Base-by-base conservation (phyloP, 23 tunicate genomes). In the Phallusia fumigata region DNA sequence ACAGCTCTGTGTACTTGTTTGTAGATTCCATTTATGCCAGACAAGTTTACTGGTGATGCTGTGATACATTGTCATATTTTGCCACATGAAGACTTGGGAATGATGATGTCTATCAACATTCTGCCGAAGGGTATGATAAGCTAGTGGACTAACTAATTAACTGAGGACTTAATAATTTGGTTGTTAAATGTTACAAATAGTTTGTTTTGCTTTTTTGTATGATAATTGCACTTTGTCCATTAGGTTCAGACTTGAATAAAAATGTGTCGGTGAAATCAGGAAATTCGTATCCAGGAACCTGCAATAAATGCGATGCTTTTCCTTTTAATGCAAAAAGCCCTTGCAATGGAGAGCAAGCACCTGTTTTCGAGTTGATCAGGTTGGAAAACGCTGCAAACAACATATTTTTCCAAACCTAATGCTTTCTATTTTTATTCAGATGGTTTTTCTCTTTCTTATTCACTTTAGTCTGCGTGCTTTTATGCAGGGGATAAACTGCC, bases 71-170 rank as follows among this genome's bases (percentile, higher is more conserved):
- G 91, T 64, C 91, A 87, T 35, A 36, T 87, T 16, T 79, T 81
- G n/a, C 12, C 51, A 19, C 82, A 87, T 45, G 91, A 82, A 35
- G 92, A 88, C 78, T 32, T 32, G 22, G 92, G 92, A 19, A 88
- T 88, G 92, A 78, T 88, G 92, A 83, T 88, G 87, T 51, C 80
- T 6, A 69, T 77, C 22, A 28, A 83, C 19, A 88, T 88, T 44
- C 34, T 77, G 12, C 53, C 53, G 28, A 31, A 21, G 80, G 90
- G 89, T 85, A 35, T 19, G 36, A 74, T 40, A 40, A 40, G 10
- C 10, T 40, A 40, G 47, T 40, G n/a, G n/a, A n/a, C n/a, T n/a
- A n/a, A n/a, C 47, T 40, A 40, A 40, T 40, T 40, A 3, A 3
- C 47, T 40, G 47, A 10, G 10, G 10, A 40, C 47, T n/a, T n/a